phyloP scores from a whole-genome alignment of 1,140 invertebrate genomes.

The Caerostris darwini region DNA sequence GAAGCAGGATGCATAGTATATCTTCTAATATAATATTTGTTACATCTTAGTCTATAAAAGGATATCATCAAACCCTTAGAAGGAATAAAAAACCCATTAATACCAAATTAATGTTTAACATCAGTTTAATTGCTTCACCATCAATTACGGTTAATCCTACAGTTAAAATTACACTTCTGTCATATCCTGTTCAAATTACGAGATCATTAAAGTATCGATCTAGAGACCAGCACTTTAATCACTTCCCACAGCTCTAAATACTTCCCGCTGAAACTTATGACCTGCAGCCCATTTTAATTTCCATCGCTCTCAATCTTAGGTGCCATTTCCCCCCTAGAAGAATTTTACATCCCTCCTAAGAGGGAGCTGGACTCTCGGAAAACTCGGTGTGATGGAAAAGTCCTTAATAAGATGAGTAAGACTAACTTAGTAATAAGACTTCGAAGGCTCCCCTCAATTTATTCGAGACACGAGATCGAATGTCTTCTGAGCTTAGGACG shows the following conservation, averaged over 20 bases:
- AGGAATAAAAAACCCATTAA: not conserved
- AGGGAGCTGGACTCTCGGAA: not conserved
- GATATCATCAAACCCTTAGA: too few relatives aligned
- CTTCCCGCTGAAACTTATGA: not conserved
- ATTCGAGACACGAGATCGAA: not conserved
- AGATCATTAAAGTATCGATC: not conserved
- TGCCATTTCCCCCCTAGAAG: not conserved
- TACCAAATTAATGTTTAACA: slow-evolving; percentile 16
- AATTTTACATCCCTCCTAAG: not conserved
- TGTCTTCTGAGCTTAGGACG: not conserved
- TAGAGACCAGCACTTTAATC: not conserved
- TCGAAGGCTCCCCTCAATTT: not conserved
- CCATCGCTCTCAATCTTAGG: not conserved
- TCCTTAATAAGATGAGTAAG: not conserved
- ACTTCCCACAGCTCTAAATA: not conserved
- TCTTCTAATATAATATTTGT: too few relatives aligned
- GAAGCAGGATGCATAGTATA: too few relatives aligned
- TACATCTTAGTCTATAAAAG: too few relatives aligned
- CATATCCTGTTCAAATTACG: not conserved
- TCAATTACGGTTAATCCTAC: not conserved
- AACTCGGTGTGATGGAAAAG: not conserved
- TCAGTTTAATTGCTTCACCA: not conserved
- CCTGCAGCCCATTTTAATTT: not conserved
- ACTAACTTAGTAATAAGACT: too few relatives aligned
- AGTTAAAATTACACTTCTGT: not conserved